Evolutionary conservation across 2,888 invertebrate species (phyloP), one percentile per base, ranked within the genome.

Genomic region (Dynastes maya): DNA sequence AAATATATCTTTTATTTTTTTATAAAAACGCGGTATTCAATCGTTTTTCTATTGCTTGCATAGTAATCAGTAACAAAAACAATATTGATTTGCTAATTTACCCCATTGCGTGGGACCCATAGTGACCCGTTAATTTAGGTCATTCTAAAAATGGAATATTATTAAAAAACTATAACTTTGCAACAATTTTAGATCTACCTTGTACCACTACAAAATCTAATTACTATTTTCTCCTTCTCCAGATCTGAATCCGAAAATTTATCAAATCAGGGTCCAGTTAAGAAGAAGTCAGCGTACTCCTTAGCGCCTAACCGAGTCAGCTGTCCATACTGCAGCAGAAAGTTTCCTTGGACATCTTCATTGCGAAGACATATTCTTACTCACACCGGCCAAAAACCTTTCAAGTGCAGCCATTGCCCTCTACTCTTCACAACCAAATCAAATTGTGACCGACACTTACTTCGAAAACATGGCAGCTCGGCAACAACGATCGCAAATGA

Each of bases 271-370:
- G 91, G 90, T 67, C 91, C 90, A 65, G 91, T 91, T 49, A 97
- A 97, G 89, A 97, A 97, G 89, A 96, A 97, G 85, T 98, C 97
- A 13, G 98, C 98, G 0, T 98, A 98, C 88, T 97, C 97, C 70
- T 91, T 97, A 85, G 98, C 98, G 0, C 98, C 98, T 0, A 98
- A 98, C 88, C 92, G 98, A 32, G 97, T 98, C 0, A 94, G 95
- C 68, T 98, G 98, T 85, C 97, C 97, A 0, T 97, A 96, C 86
- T 98, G 98, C 88, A 94, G 95, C 84, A 92, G 98, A 58, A 96
- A 97, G 87, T 98, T 98, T 89, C 98, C 98, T 0, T 98, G 98
- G 98, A 96, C 96, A 0, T 98, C 97, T 40, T 98, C 98, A 0
- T 90, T 98, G 37, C 93, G 97, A n/a, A 92, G 98, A 9, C 98